A percentile compares a stretch with the other conserved stretches of the same genome.
Evolutionary conservation across 2,888 invertebrate species (phyloP).

Genomic region (Euzophera pinguis): DNA sequence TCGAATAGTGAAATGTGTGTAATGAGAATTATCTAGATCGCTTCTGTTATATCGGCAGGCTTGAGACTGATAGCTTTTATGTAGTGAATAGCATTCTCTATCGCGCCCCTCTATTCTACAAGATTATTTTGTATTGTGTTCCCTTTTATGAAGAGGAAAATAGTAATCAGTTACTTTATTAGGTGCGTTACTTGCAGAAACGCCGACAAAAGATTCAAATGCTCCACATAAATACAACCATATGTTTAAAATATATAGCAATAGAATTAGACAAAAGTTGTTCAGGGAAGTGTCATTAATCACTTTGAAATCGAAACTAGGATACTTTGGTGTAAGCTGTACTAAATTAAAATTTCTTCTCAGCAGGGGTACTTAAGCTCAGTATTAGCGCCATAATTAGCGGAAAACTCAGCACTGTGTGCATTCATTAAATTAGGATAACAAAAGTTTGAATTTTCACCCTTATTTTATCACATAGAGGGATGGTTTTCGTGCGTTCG

Average conservation of each 20-base stretch:
- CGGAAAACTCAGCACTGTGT: conserved; percentile 54
- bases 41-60: conserved; percentile 73
- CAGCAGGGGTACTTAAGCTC: conserved; percentile 40
- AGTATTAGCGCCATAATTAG: conserved; percentile 65
- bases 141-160: conserved; percentile 63
- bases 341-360: conserved; percentile 46
- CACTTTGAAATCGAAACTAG: conserved; percentile 1
- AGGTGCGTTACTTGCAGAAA: conserved; percentile 70
- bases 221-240: conserved; percentile 24
- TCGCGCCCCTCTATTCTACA: conserved; percentile 62
- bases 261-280: conserved; percentile 6
- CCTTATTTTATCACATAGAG: not conserved
- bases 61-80: conserved; percentile 58
- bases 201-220: conserved; percentile 24
- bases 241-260: conserved; percentile 26
- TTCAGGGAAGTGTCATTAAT: conserved; percentile 3
- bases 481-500: not conserved
- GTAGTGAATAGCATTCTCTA: conserved; percentile 66
- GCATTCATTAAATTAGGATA: conserved; percentile 34
- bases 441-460: conserved; percentile 10
- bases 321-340: conserved; percentile 13
- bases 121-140: conserved; percentile 68
- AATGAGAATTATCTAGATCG: conserved; percentile 77
- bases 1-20: conserved; percentile 75
- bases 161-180: conserved; percentile 74